Base-by-base conservation (phyloP, 2,888 invertebrate genomes). In the Athalia rosae region DNA sequence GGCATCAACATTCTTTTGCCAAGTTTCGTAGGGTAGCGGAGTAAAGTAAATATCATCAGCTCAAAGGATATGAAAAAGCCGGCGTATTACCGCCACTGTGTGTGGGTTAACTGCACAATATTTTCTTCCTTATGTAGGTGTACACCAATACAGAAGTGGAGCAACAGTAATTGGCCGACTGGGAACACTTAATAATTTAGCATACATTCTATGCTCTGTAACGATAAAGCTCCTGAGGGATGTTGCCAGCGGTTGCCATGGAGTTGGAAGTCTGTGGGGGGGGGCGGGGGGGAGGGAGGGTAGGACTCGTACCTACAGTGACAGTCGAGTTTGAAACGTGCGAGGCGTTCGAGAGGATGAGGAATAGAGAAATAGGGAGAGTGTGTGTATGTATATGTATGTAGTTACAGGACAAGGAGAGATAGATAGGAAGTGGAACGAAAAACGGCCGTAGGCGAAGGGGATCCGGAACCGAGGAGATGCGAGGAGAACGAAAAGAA, bases 131-230 rank as follows among this genome's bases (percentile, higher is more conserved):
- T 71, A 28, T 50, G 67, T 53, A 67, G 53, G 53, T 69, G 4
- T 15, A 15, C 11, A 58, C n/a, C 9, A 45, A 62, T 28, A 74
- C 48, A 43, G 74, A 62, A 61, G 50, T 74, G 61, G 74, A 62
- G 74, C 48, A 74, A 74, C 61, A 84, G 83, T 85, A 85, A 85
- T 85, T 85, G 85, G 83, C 79, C 85, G 80, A 81, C 79, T 61
- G 85, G 85, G 85, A 84, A 79, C 82, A 81, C 82, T 85, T 82
- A 83, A 85, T 85, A 85, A 85, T 84, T 85, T 83, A 82, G 80
- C 85, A 83, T 81, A 83, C 82, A 83, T 81, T 82, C 79, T 80
- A 50, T 59, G 74, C 53, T 61, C 28, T n/a, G 74, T 62, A 48
- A 58, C 71, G 71, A 71, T 71, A 71, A 71, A 74, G 74, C 74